Conservation (phyloP, 2,888 invertebrate species). For the Lycaena phlaeas region DNA sequence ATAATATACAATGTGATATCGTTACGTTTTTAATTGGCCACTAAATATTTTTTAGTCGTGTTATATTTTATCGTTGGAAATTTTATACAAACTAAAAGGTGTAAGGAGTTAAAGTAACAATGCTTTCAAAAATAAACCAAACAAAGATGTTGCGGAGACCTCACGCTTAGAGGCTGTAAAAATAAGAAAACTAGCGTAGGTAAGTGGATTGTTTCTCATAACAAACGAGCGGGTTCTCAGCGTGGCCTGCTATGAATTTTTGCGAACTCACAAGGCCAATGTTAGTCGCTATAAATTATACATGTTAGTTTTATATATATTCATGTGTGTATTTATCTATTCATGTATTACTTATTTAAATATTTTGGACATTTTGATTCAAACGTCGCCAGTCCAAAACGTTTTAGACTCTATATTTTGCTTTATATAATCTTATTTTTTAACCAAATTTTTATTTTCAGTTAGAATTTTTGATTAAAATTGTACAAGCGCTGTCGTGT, state of each 20-base stretch:
- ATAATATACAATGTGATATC: no score
- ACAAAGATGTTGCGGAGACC: slow-evolving; percentile 7
- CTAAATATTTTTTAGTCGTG: no score
- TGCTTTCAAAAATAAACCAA: slow-evolving; percentile 7
- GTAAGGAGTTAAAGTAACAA: slow-evolving; percentile 1
- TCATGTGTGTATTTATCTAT: slow-evolving; percentile 10
- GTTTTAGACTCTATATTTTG: no score
- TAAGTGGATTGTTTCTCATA: slow-evolving; percentile 8
- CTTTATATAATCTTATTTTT: no score
- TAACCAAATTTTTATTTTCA: no score
- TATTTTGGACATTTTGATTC: no score
- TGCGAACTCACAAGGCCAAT: slow-evolving; percentile 3
- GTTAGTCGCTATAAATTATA: not conserved
- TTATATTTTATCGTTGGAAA: no score
- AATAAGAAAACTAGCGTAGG: slow-evolving; percentile 6
- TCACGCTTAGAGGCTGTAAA: slow-evolving; percentile 8
- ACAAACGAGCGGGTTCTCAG: not conserved
- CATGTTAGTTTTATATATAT: slow-evolving; percentile 16
- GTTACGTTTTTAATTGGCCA: not conserved
- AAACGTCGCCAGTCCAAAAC: no score
- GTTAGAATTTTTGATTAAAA: no score
- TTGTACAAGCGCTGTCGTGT: no score
- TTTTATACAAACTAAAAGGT: not conserved
- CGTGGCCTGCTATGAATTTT: slow-evolving; percentile 4
- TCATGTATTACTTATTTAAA: slow-evolving; percentile 1